Evolutionary conservation across 2,888 invertebrate species (phyloP), one percentile per base, ranked within the genome.

Genomic region (Lomographa bimaculata): DNA sequence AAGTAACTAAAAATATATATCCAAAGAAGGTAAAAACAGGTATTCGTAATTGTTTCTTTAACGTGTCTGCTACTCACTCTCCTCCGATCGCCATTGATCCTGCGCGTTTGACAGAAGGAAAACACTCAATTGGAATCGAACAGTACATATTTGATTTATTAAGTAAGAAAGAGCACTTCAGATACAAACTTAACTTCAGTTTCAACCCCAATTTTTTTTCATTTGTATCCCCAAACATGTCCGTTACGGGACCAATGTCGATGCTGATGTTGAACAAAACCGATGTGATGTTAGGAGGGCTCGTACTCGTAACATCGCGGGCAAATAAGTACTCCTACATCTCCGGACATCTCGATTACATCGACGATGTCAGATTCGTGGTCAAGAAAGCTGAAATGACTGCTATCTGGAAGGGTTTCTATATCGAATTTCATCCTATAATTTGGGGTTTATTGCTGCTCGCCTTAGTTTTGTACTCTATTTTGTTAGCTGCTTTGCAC

Each of bases 1-100:
- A 50, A n/a, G 4, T 45, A 1, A 30, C 44, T 0, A 14, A 37
- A 0, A 25, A 62, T 25, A 41, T 77, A 5, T 76, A 61, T 39
- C 64, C 66, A 3, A 11, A 60, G 2, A 79, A 74, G 57, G 29
- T 63, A 1, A 42, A 53, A 2, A 71, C 56, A 0, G 71, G 66
- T 7, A 49, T 83, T 1, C 59, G 44, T 19, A 72, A 72, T 17
- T 83, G 82, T 42, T 69, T 65, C 1, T 52, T 82, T 7, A 65
- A 46, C 14, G 65, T 66, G 1, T 56, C 60, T 1, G 40, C 64
- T 0, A 33, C 72, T 0, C 64, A 80, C 25, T 66, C 71, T 54
- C 77, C 79, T 5, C 83, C 81, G 0, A 77, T 57, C 23, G 39
- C 46, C 0, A 57, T 78, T 1, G 40, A 74, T 20, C 67, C 61